Base-by-base conservation (phyloP, 2,888 invertebrate species). In the Yponomeuta sedellus region DNA sequence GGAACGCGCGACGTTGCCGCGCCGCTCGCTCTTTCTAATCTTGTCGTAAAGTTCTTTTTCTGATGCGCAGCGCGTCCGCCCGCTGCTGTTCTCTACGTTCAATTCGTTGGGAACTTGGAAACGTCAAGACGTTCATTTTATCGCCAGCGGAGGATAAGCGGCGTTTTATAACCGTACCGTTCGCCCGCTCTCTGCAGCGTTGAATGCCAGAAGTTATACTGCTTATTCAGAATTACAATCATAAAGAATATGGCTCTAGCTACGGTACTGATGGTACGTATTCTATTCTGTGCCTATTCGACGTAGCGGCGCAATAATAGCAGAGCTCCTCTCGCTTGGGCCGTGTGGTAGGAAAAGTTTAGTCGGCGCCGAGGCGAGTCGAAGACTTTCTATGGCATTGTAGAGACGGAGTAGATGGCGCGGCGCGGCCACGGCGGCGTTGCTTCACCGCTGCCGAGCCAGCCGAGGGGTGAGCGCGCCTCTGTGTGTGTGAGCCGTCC, bases 11-110 rank as follows among this genome's bases (percentile, higher is more conserved):
- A 75, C 81, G 91, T 90, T 91, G 91, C 91, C 91, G 80, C 81
- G 91, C 91, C 91, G 80, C 75, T 73, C 86, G 89, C 90, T 91
- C 91, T 90, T 91, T 90, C 91, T 91, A 91, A 91, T 91, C 91
- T 90, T 81, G 91, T 90, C 90, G 89, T 91, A 90, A 90, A 91
- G 90, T 90, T 91, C 91, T 91, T 91, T 90, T 91, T 91, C 90
- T 91, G 90, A 89, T 88, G 88, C 89, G 86, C 88, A 81, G 78
- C 88, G 87, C 84, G 87, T 85, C 34, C 85, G 86, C 84, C 44
- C 85, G 86, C 84, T 84, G 64, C 64, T 83, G 83, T 86, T 85
- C 86, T 86, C 87, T 83, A 81, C 81, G 61, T 80, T 87, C 75
- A 52, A 61, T 61, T 66, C 65, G 61, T 40, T 66, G 44, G 85